These are phyloP conservation scores for Phalacrocorax aristotelis DNA, from an alignment of 2,113 vertebrate species.

Conservation along the genomic window DNA sequence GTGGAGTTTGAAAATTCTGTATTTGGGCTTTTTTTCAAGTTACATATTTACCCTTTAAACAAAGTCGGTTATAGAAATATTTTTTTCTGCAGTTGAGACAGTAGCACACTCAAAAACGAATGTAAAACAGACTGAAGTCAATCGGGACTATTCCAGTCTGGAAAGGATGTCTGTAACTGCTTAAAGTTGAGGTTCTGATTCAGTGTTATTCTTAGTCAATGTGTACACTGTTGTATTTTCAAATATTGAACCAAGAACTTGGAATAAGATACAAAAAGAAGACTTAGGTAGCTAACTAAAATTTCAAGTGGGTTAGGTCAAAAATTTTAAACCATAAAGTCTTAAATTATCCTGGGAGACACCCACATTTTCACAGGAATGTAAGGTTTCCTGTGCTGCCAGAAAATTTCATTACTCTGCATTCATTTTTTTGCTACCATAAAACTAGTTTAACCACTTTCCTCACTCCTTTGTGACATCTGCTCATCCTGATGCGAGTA, in stretches of 20 bases:
- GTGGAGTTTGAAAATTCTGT: neutral
- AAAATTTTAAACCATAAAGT: neutral
- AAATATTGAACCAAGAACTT: constrained; percentile 25
- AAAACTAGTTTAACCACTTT: neutral
- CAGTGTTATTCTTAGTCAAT: neutral
- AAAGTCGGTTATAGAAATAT: neutral
- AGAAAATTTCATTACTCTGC: neutral
- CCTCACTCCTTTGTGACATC: neutral
- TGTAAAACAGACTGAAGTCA: neutral
- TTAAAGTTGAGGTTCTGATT: neutral
- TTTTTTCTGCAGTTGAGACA: constrained; percentile 3
- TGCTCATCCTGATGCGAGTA: neutral
- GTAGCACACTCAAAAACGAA: neutral
- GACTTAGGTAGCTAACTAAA: neutral
- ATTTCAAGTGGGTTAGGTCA: neutral
- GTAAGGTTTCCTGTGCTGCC: neutral
- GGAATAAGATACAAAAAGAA: neutral
- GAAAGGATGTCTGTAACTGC: neutral
- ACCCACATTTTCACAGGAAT: neutral
- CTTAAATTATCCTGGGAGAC: neutral
- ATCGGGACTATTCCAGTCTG: neutral
- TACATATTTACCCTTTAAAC: constrained; percentile 24
- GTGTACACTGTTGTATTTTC: neutral
- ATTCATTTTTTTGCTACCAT: neutral
- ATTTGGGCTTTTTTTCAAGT: constrained; percentile 29